A percentile compares a stretch with the other conserved stretches of the same genome.
These are phyloP conservation scores for Dendronephthya gigantea DNA, from an alignment of 64 coral and sea anemone genomes.

Conservation along the genomic window DNA sequence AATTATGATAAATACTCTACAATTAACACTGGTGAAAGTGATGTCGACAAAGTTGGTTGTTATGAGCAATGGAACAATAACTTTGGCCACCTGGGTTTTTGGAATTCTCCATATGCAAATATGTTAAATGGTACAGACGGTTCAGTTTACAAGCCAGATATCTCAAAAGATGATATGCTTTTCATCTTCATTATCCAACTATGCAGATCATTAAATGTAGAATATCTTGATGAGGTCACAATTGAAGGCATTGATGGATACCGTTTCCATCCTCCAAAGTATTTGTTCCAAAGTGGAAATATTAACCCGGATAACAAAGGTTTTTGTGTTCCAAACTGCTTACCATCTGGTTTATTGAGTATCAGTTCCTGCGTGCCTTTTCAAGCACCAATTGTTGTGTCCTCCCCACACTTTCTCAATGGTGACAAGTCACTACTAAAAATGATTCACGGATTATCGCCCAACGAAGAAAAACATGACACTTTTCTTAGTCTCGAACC, in stretches of 20 bases:
- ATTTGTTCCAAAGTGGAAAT: slow-evolving; percentile 48
- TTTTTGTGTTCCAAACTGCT: slow-evolving; percentile 69
- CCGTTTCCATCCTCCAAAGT: slow-evolving; percentile 45
- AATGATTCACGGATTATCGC: slow-evolving; percentile 50
- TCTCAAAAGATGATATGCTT: slow-evolving; percentile 38
- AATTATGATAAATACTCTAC: slow-evolving; percentile 44
- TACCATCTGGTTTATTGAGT: slow-evolving; percentile 74
- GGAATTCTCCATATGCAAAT: slow-evolving; percentile 61
- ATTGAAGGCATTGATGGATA: slow-evolving; percentile 53
- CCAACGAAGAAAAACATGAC: slow-evolving; percentile 60
- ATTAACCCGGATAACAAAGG: slow-evolving; percentile 65
- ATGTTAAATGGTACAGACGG: slow-evolving; percentile 99
- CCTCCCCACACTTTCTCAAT: slow-evolving; percentile 81
- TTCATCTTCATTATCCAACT: slow-evolving; percentile 82
- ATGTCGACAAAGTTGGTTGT: slow-evolving; percentile 41
- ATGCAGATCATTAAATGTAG: slow-evolving; percentile 72
- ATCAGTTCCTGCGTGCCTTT: slow-evolving; percentile 61
- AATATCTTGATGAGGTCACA: slow-evolving; percentile 9
- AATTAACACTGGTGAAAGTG: slow-evolving; percentile 56
- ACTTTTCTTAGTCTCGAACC: slow-evolving; percentile 73
- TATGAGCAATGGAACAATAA: slow-evolving; percentile 62
- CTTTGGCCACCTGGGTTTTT: slow-evolving; percentile 37
- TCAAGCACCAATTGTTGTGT: slow-evolving; percentile 64
- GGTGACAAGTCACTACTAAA: slow-evolving; percentile 45
- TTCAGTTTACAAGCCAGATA: slow-evolving; percentile 55